Evolutionary conservation across 2,113 vertebrate species (phyloP), one percentile per base, ranked within the genome.

Genomic region (Aptenodytes forsteri): DNA sequence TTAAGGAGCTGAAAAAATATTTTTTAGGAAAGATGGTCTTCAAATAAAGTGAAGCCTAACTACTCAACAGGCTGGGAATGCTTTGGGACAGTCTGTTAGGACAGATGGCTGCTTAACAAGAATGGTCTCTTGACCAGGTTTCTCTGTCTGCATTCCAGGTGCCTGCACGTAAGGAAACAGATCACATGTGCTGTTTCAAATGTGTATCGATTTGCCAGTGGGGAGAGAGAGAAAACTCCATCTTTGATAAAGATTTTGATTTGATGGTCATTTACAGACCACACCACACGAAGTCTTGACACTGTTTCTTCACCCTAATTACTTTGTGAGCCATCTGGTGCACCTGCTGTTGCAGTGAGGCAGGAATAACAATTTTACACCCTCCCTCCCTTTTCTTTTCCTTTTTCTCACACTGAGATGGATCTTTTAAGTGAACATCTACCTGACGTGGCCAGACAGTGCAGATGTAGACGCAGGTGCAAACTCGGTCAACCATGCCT

Each of bases 41-140:
- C 50, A 88, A 50, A 82, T 82, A 80, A 87, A 94, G 42, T 50
- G 42, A 87, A 94, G 54, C 40, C 25, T 69, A 87, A 78, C 47
- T 29, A 32, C 54, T 95, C 91, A 90, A 76, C 84, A 96, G 84
- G 89, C 84, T 90, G 82, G 62, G 67, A 83, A 65, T 75, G 90
- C 73, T 96, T 66, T 89, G 62, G 90, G 92, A 90, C 82, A 91
- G 94, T 62, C 93, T 97, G 91, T 73, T 97, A 67, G 67, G 90
- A 90, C 97, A 97, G 96, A 97, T 97, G 96, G 95, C 71, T 96
- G 95, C 86, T 93, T 97, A 96, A 96, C 93, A 96, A 96, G 95
- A 77, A 50, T 10, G 78, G 89, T 95, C 84, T 93, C 89, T 88
- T 88, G 95, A 97, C 95, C 93, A 94, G 92, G 80, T 87, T 96